Evolutionary conservation across 2,797 vertebrate genomes (phyloP), one percentile per base, ranked within the genome.

Genomic region (Pseudochaenichthys georgianus): DNA sequence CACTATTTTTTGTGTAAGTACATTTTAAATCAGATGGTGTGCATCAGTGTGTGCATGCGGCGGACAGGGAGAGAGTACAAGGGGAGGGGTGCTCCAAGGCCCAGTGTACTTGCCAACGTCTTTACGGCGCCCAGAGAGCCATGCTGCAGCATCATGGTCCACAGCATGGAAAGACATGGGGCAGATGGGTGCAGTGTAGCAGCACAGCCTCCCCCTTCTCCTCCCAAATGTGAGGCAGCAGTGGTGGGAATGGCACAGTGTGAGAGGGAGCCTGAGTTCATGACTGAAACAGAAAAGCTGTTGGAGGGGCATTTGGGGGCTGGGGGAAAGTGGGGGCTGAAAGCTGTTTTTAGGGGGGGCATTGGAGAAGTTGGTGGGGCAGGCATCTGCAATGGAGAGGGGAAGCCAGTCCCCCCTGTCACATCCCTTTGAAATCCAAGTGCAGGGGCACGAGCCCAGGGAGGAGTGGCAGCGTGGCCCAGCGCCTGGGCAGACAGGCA

Each of bases 131-230:
- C 91, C 92, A 94, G 91, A 92, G 92, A 93, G 93, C 93, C 94
- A 93, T 94, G 91, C 93, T 94, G 93, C 92, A 94, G 93, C 92
- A 95, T 94, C 92, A 94, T 95, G 94, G 94, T 94, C 93, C 94
- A 87, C 95, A 95, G 94, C 93, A 94, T 94, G 94, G 94, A 91
- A 91, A 94, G 95, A 94, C 94, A 93, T 93, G 91, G 92, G 94
- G 91, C 94, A 95, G 95, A 95, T 95, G 94, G 94, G 94, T 95
- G 93, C 94, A 94, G 94, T 95, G 93, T 95, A 94, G 94, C 93
- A 93, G 92, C 93, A 93, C 92, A 94, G 91, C 92, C 92, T 90
- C 92, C 89, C 91, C 92, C 91, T 90, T 89, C 89, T 87, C 86
- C 82, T 68, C 87, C 87, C 90, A 82, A 92, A 93, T 88, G 88